Percentiles rank a stretch among this genome's conserved stretches.
Conservation (phyloP, 2,113 vertebrate genomes). For the Pogona vitticeps region DNA sequence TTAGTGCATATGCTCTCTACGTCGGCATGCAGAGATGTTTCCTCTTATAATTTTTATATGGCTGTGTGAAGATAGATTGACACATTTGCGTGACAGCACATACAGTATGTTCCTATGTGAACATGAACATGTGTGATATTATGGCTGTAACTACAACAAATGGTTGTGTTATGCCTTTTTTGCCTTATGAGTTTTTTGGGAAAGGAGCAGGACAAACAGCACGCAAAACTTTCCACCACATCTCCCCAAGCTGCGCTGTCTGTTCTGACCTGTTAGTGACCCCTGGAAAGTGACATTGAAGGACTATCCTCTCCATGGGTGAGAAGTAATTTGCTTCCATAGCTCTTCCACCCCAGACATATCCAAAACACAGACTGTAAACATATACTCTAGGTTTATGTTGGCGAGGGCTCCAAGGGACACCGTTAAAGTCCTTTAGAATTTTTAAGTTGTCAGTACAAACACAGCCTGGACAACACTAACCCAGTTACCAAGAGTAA, state of each 20-base stretch:
- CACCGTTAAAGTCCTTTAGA: conserved; percentile 69
- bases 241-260: conserved; percentile 53
- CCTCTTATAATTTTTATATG: background rate
- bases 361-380: conserved; percentile 74
- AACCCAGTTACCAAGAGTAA: conserved; percentile 35
- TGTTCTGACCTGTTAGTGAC: conserved; percentile 70
- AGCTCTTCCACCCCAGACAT: conserved; percentile 71
- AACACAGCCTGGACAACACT: conserved; percentile 41
- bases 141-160: background rate
- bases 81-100: background rate
- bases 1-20: background rate
- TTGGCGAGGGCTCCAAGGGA: conserved; percentile 68
- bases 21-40: background rate
- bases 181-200: conserved; percentile 21
- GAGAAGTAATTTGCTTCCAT: conserved; percentile 73
- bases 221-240: conserved; percentile 46
- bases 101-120: background rate
- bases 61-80: background rate
- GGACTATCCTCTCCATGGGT: conserved; percentile 66
- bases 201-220: conserved; percentile 44
- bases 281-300: conserved; percentile 72
- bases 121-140: background rate
- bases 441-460: conserved; percentile 56
- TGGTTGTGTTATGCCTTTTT: background rate
- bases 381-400: conserved; percentile 69